Percentiles rank a stretch among this genome's conserved stretches.
These are phyloP conservation scores for Rallus crepitans DNA, from an alignment of 2,797 vertebrate species.

Conservation along the genomic window DNA sequence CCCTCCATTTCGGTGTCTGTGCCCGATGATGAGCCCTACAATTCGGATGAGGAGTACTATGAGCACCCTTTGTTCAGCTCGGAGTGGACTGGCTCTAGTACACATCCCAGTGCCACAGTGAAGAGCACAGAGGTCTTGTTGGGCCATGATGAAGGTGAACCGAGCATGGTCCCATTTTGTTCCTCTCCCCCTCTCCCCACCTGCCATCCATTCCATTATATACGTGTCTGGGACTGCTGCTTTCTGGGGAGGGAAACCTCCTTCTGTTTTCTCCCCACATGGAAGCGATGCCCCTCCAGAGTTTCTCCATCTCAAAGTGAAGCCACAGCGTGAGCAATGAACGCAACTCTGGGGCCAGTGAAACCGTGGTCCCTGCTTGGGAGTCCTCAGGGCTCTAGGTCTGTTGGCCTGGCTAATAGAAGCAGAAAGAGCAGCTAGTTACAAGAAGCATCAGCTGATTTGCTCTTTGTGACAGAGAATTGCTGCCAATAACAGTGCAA, in stretches of 20 bases:
- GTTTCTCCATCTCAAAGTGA: background rate
- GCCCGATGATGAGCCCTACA: constrained; percentile 93
- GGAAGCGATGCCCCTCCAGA: constrained; percentile 71
- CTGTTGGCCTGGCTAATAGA: background rate
- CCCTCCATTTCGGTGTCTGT: constrained; percentile 96
- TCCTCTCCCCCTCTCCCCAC: constrained; percentile 68
- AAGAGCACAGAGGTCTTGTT: constrained; percentile 84
- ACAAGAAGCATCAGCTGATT: background rate
- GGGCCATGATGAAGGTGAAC: constrained; percentile 95
- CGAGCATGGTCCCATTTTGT: constrained; percentile 88
- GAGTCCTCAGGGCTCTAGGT: background rate
- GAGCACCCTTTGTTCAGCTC: constrained; percentile 96
- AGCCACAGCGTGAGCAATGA: background rate
- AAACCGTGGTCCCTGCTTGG: background rate
- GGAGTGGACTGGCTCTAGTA: constrained; percentile 90
- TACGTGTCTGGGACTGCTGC: background rate
- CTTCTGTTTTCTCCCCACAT: constrained; percentile 48
- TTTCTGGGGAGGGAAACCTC: background rate
- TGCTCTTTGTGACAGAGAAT: background rate
- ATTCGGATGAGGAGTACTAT: constrained; percentile 95
- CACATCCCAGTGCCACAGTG: constrained; percentile 86
- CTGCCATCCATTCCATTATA: constrained; percentile 36
- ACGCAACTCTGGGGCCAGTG: background rate
- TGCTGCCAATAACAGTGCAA: background rate
- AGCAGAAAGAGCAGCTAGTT: background rate